Percentiles rank a stretch among this genome's conserved stretches.
phyloP scores from a whole-genome alignment of 2,113 vertebrate genomes.

The Pao palembangensis region DNA sequence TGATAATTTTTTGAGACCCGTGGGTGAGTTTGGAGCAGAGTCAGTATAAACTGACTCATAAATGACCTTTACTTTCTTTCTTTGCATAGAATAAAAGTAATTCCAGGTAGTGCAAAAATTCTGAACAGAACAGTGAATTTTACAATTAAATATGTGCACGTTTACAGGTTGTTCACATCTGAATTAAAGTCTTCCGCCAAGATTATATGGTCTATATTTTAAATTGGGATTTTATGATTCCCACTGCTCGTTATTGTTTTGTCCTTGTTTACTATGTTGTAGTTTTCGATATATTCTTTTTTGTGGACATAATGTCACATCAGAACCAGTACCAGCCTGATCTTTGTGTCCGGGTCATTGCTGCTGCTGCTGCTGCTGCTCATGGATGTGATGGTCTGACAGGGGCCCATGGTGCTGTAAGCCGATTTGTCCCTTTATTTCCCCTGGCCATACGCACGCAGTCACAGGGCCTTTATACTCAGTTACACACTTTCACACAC shows the following conservation, averaged over 20 bases:
- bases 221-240: neutral
- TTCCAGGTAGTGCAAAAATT: too few relatives aligned
- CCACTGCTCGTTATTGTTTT: neutral
- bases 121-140: too few relatives aligned
- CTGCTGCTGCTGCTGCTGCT: slow-evolving; percentile 46
- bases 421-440: slow-evolving; percentile 76
- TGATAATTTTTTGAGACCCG: too few relatives aligned
- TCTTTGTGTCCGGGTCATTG: slow-evolving; percentile 58
- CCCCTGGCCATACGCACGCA: slow-evolving; percentile 68
- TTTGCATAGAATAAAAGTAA: too few relatives aligned
- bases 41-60: too few relatives aligned
- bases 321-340: slow-evolving; percentile 44
- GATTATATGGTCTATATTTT: too few relatives aligned
- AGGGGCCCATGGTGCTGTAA: slow-evolving; percentile 69
- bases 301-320: slow-evolving; percentile 37
- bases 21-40: too few relatives aligned
- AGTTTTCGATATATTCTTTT: slow-evolving; percentile 18
- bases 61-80: too few relatives aligned
- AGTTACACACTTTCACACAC: slow-evolving; percentile 21
- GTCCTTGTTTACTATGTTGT: neutral
- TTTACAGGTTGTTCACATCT: too few relatives aligned
- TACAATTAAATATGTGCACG: too few relatives aligned
- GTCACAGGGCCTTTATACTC: slow-evolving; percentile 48
- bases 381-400: slow-evolving; percentile 50
- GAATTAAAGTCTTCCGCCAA: neutral